Evolutionary conservation across 2,113 vertebrate species (phyloP).

Genomic region (Hyperopisus bebe): DNA sequence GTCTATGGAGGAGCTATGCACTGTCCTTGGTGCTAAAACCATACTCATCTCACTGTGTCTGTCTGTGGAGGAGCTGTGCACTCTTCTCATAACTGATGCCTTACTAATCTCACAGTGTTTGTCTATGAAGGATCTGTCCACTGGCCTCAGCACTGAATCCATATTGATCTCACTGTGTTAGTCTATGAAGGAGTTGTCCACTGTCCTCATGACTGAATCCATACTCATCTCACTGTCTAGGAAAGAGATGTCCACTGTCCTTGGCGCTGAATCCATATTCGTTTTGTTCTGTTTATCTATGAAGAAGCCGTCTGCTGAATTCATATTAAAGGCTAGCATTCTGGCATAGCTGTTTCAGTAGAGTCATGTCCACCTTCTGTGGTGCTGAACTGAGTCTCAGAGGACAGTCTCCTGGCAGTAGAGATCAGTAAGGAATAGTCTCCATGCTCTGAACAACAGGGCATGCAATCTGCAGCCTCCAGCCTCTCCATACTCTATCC

Average conservation of each 20-base stretch:
- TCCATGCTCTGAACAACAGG: not conserved
- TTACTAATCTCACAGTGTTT: not conserved
- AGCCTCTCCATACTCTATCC: not conserved
- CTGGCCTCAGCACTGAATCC: not conserved
- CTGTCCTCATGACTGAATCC: not conserved
- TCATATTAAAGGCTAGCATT: not conserved
- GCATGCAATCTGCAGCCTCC: not conserved
- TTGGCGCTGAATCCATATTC: not conserved
- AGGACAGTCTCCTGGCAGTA: not conserved
- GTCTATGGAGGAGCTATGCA: not conserved
- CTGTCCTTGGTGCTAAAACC: not conserved
- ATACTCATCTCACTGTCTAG: not conserved
- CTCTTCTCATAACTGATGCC: not conserved
- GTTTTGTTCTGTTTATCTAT: not conserved
- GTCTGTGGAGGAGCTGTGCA: not conserved
- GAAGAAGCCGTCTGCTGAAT: not conserved
- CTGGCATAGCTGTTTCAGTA: not conserved
- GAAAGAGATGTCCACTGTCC: not conserved
- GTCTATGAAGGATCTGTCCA: not conserved
- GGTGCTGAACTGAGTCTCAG: not conserved
- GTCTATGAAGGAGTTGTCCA: not conserved
- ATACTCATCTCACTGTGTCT: not conserved
- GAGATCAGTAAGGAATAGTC: not conserved
- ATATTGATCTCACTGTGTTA: not conserved
- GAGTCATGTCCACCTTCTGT: not conserved